phyloP scores from a whole-genome alignment of 2,113 vertebrate species.

The Opisthocomus hoazin region DNA sequence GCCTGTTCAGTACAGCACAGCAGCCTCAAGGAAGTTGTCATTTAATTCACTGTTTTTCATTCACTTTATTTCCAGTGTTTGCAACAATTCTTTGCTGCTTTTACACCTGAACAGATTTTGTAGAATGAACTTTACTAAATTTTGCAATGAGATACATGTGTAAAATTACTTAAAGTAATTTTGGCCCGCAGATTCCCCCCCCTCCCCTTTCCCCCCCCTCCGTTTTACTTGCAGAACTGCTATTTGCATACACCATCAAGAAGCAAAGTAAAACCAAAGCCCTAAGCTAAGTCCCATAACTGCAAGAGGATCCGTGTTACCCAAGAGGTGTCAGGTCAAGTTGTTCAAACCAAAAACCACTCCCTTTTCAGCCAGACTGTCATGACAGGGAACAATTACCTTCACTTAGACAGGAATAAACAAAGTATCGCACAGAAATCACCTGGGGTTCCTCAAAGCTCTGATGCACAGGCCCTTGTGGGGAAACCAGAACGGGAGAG shows the following conservation, averaged over 20 bases:
- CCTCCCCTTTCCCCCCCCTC: not conserved
- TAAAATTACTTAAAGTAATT: not conserved
- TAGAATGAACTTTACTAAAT: not conserved
- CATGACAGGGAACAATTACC: not conserved
- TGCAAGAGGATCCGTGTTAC: not conserved
- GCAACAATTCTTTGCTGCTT: not conserved
- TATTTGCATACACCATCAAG: accelerated
- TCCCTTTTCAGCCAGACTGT: not conserved
- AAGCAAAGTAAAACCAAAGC: not conserved
- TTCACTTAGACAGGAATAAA: not conserved
- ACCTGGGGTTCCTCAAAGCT: not conserved
- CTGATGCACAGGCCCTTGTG: accelerated
- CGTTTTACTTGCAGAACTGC: not conserved
- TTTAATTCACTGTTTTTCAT: not conserved
- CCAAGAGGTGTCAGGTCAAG: not conserved
- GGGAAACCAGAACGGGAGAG: not conserved
- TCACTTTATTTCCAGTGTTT: not conserved
- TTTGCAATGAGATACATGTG: not conserved
- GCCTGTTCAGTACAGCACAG: not conserved
- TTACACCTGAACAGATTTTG: not conserved
- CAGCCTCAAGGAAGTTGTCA: not conserved
- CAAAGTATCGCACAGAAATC: not conserved
- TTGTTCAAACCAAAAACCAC: not conserved
- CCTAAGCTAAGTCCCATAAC: not conserved
- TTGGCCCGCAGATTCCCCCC: not conserved